Conservation (phyloP, 2,113 vertebrate species). For the Pseudonaja textilis region DNA sequence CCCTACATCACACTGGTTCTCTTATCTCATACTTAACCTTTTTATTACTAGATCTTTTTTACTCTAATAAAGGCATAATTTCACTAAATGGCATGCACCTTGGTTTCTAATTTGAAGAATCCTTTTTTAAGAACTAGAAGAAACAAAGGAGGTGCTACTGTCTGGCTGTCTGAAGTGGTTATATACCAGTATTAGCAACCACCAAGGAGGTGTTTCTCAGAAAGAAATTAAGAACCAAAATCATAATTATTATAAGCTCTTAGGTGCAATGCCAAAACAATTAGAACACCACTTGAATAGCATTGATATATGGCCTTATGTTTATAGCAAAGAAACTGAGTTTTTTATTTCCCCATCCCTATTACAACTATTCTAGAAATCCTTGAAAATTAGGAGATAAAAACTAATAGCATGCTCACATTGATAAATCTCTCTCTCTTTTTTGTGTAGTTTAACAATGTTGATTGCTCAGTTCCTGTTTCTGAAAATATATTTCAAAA, state of each 20-base stretch:
- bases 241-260: background rate
- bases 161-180: background rate
- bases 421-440: background rate
- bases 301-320: background rate
- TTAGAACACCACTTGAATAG: background rate
- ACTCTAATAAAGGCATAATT: background rate
- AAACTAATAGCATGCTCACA: background rate
- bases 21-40: background rate
- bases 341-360: background rate
- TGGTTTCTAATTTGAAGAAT: background rate
- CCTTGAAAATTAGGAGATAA: background rate
- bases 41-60: background rate
- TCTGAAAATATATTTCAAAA: background rate
- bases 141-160: background rate
- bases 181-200: background rate
- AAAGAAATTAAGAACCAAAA: background rate
- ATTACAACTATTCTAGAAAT: background rate
- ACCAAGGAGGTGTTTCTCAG: background rate
- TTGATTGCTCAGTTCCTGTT: background rate
- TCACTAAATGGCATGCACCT: background rate
- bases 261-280: background rate
- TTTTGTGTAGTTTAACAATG: background rate
- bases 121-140: background rate
- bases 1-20: background rate
- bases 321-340: background rate